These are phyloP conservation scores for Trididemnum clinides DNA, from an alignment of 23 tunicate genomes.

Conservation along the genomic window DNA sequence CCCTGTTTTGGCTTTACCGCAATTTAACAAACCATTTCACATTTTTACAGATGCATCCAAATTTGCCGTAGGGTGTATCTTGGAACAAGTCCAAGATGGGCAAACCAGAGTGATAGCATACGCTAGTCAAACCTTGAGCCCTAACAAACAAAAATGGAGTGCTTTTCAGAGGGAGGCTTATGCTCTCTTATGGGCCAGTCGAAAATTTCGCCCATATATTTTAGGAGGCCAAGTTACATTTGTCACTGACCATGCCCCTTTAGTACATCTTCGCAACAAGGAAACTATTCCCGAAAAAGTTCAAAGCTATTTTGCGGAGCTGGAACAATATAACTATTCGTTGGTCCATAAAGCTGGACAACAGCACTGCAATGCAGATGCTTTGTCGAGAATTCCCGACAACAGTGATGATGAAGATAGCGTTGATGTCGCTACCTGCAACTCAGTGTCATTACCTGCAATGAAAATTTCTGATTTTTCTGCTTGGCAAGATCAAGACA, in stretches of 20 bases:
- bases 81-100: conserved; percentile 19
- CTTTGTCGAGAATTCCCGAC: too few species aligned
- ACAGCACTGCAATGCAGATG: too few species aligned
- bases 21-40: conserved; percentile 14
- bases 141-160: background rate
- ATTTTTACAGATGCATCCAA: conserved; percentile 38
- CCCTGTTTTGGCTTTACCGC: conserved; percentile 27
- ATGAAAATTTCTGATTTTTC: too few species aligned
- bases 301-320: background rate
- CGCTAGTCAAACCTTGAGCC: conserved; percentile 7
- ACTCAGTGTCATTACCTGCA: too few species aligned
- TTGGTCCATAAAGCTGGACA: too few species aligned
- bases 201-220: conserved; percentile 15
- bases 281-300: background rate
- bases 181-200: background rate
- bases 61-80: conserved; percentile 27
- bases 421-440: too few species aligned
- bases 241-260: conserved; percentile 42
- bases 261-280: background rate
- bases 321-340: background rate
- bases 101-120: conserved; percentile 19
- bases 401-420: too few species aligned
- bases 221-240: conserved; percentile 16
- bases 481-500: background rate
- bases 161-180: background rate